Evolutionary conservation across 2,797 vertebrate species (phyloP), one percentile per base, ranked within the genome.

Genomic region (Clarias platycephalus): DNA sequence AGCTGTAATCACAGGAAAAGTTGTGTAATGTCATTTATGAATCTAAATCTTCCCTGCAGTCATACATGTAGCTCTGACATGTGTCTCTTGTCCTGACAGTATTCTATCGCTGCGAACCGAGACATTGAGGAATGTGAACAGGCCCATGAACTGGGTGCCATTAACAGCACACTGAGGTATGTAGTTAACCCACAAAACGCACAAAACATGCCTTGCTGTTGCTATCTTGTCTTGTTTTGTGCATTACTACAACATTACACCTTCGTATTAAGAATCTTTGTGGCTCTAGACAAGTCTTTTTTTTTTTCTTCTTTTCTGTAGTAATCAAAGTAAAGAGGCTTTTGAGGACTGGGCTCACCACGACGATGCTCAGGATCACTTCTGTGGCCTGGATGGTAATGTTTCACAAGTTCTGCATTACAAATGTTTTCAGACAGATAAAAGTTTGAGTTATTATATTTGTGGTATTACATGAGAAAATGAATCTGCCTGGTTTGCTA

Each of bases 331-430:
- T 90, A 98, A 97, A 92, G 94, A 97, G 93, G 98, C 97, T 64
- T 99, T 99, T 85, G 97, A 94, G 87, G 97, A 98, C 92, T 99
- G 97, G 98, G 97, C 97, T 81, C 95, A 97, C 91, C 97, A 99
- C 0, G 98, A 99, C 81, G 97, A 99, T 64, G 97, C 97, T 72
- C 97, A 98, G 93, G 97, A 99, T 89, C 95, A 98, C 88, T 99
- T 99, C 94, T 99, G 98, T 92, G 97, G 97, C 89, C 95, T 98
- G 81, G 97, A 98, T 57, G 98, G 98, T 99, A 94, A 96, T 94
- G 2, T 62, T 82, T 28, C n/a, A 49, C 18, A 66, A 6, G 7
- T 80, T 49, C 18, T 64, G 1, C n/a, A 20, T n/a, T n/a, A 70
- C 2, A 55, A 12, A 28, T n/a, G 8, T 13, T 4, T 79, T 18